Evolutionary conservation across 2,113 vertebrate genomes (phyloP).

Genomic region (Panthera tigris): DNA sequence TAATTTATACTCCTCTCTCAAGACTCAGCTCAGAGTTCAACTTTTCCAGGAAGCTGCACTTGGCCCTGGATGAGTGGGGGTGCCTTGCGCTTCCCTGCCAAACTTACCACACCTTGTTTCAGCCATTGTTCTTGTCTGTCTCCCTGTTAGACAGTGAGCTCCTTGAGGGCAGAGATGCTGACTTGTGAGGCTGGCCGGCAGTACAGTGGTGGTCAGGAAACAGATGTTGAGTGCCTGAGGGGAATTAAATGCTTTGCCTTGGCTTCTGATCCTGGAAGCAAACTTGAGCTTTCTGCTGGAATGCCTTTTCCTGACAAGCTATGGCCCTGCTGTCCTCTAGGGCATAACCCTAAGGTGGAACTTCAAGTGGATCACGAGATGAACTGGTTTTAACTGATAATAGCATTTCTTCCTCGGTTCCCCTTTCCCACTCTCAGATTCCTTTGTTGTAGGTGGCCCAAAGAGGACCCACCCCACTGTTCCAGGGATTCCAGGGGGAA

Average conservation of each 20-base stretch:
- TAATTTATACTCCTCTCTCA: background rate
- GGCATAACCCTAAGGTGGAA: background rate
- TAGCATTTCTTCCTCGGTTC: background rate
- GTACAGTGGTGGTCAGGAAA: background rate
- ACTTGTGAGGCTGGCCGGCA: background rate
- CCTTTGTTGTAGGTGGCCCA: slow-evolving; percentile 88
- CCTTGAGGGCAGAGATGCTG: background rate
- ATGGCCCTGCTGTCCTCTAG: background rate
- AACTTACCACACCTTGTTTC: background rate
- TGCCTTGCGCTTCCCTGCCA: background rate
- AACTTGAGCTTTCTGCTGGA: background rate
- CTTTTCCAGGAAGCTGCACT: background rate
- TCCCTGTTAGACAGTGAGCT: background rate
- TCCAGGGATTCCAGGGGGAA: slow-evolving; percentile 97
- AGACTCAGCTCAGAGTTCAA: background rate
- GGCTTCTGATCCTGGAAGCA: background rate
- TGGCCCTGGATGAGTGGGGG: background rate
- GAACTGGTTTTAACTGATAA: background rate
- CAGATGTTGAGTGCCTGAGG: background rate
- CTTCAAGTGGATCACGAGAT: background rate
- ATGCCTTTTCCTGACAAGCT: background rate
- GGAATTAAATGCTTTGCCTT: background rate
- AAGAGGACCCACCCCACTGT: slow-evolving; percentile 94
- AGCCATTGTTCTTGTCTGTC: background rate
- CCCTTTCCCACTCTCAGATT: slow-evolving; percentile 59